Percentiles rank a stretch among this genome's conserved stretches.
Evolutionary conservation across 2,113 vertebrate genomes (phyloP).

Genomic region (Calyptomena viridis): DNA sequence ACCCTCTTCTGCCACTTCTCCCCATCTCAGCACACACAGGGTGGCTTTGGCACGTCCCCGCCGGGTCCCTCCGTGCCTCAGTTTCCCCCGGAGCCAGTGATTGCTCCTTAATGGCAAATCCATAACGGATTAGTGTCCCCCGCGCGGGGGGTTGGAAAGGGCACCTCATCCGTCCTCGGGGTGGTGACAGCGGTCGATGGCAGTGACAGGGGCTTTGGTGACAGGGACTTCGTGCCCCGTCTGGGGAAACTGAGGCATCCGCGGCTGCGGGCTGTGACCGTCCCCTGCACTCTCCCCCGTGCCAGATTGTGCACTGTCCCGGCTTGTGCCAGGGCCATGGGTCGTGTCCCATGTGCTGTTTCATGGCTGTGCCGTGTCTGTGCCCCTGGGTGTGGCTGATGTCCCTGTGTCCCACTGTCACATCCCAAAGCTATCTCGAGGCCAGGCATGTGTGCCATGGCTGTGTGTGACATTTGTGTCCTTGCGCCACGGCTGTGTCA

Average conservation of each 20-base stretch:
- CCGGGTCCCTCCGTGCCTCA: neutral
- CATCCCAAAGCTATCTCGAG: neutral
- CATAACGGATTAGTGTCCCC: neutral
- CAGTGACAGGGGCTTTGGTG: neutral
- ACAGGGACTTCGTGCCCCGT: neutral
- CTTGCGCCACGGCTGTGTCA: neutral
- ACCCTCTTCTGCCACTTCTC: neutral
- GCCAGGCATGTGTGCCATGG: neutral
- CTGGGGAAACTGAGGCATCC: neutral
- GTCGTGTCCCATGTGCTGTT: neutral
- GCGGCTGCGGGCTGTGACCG: rapidly evolving
- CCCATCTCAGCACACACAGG: rapidly evolving
- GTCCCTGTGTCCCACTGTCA: neutral
- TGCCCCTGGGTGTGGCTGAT: neutral
- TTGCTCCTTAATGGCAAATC: constrained; percentile 11
- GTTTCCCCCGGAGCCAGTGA: neutral
- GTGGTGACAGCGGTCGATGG: neutral
- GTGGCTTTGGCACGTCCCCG: neutral
- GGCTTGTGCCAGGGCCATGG: neutral
- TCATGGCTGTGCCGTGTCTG: neutral
- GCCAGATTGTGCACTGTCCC: too few species aligned
- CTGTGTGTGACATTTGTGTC: neutral
- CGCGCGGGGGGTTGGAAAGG: neutral
- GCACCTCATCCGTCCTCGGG: neutral
- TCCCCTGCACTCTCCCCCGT: neutral